These are phyloP conservation scores for Andrena haemorrhoa DNA, from an alignment of 2,888 invertebrate genomes.

Conservation along the genomic window DNA sequence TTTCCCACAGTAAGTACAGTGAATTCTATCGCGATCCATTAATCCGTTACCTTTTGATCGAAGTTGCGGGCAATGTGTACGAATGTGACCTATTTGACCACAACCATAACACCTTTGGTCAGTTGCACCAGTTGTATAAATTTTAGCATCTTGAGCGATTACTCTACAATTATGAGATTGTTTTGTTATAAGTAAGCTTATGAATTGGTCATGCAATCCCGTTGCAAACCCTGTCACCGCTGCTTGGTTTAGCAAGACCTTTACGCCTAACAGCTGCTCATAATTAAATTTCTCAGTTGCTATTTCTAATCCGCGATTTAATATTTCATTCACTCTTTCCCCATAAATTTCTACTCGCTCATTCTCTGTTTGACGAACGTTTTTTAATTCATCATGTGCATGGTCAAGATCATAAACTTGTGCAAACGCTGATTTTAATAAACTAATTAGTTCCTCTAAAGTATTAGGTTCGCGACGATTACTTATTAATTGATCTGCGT, in stretches of 20 bases:
- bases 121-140: too few relatives aligned
- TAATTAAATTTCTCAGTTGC: not conserved
- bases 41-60: too few relatives aligned
- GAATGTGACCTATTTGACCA: too few relatives aligned
- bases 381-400: not conserved
- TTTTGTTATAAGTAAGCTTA: not conserved
- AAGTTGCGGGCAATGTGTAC: too few relatives aligned
- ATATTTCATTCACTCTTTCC: not conserved
- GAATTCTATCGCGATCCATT: too few relatives aligned
- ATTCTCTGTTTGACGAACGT: not conserved
- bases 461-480: too few relatives aligned
- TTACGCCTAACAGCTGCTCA: not conserved
- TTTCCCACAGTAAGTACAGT: too few relatives aligned
- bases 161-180: not conserved
- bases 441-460: not conserved
- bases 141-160: too few relatives aligned
- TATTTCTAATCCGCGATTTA: not conserved
- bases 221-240: not conserved
- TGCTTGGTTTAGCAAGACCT: not conserved
- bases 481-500: too few relatives aligned
- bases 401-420: not conserved
- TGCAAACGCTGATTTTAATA: not conserved
- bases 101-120: too few relatives aligned
- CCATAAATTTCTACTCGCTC: not conserved
- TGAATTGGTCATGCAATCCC: not conserved